Evolutionary conservation across 2,888 invertebrate species (phyloP), one percentile per base, ranked within the genome.

Genomic region (Neoaliturus tenellus): DNA sequence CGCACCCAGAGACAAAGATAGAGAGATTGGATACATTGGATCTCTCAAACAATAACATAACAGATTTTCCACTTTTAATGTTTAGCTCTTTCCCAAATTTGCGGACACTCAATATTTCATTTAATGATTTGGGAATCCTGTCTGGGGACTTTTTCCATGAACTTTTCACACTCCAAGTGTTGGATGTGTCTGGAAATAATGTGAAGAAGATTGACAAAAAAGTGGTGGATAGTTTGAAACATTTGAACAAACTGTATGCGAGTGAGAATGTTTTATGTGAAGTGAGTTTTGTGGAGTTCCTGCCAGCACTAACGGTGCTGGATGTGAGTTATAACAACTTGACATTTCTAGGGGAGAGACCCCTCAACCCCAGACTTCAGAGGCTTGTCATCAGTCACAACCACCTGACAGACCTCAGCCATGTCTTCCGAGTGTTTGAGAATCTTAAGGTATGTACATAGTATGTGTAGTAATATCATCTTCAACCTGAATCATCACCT

Each of bases 141-240:
- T 51, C 71, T 12, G n/a, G 71, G 14, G 84, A 84, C 69, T 67
- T 69, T n/a, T 84, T 84, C 23, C 73, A 71, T 35, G 58, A 75
- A 12, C 73, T 71, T 41, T 35, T 31, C 35, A 17, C 20, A n/a
- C 44, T 84, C 17, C 14, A 69, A 55, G 80, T 35, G 71, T 58
- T 84, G 17, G 81, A 84, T 73, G 81, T 71, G 31, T 84, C 84
- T 31, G 78, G 84, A 20, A 84, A 84, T 55, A 23, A 69, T 17
- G 0, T 81, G 44, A 81, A 81, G 25, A 25, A 23, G 23, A 20
- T 81, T 14, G 35, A 81, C 31, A 44, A 33, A 20, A 69, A 20
- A 6, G 48, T 44, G 10, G 25, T 81, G 4, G 28, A 67, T 14
- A 28, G 44, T 28, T 31, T 81, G 23, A 44, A 17, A 0, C 41